Evolutionary conservation across 2,888 invertebrate species (phyloP).

Genomic region (Toxonevra muliebris): DNA sequence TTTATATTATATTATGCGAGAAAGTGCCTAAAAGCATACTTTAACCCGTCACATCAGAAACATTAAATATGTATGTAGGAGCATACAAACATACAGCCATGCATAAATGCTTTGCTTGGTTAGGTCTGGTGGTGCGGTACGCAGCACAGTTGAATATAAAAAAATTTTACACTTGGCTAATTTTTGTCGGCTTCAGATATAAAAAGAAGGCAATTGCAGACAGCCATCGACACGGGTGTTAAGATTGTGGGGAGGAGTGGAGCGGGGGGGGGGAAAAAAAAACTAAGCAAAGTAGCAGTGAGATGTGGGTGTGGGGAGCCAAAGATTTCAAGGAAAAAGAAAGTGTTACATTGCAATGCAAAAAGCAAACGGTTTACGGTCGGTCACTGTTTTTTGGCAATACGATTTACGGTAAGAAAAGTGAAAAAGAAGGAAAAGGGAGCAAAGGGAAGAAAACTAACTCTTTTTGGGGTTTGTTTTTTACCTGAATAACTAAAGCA

Average conservation of each 20-base stretch:
- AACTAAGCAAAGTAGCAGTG: not conserved
- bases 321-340: too few relatives aligned
- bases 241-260: not conserved
- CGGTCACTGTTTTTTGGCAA: too few relatives aligned
- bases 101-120: too few relatives aligned
- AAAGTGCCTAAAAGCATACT: conserved; percentile 29
- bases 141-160: conserved; percentile 6
- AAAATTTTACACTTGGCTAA: conserved; percentile 34
- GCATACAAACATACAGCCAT: not conserved
- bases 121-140: too few relatives aligned
- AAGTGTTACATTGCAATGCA: too few relatives aligned
- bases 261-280: not conserved
- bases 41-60: conserved; percentile 22
- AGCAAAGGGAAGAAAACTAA: too few relatives aligned
- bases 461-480: too few relatives aligned
- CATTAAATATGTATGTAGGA: not conserved
- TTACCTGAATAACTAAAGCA: too few relatives aligned
- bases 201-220: conserved; percentile 21
- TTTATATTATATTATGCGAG: conserved; percentile 35
- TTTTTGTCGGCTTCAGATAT: conserved; percentile 33
- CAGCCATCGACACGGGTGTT: conserved; percentile 22
- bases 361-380: too few relatives aligned
- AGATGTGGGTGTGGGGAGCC: not conserved
- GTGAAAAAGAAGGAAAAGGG: too few relatives aligned
- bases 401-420: too few relatives aligned